Evolutionary conservation across 2,888 invertebrate species (phyloP).

Genomic region (Dasypogon diadema): DNA sequence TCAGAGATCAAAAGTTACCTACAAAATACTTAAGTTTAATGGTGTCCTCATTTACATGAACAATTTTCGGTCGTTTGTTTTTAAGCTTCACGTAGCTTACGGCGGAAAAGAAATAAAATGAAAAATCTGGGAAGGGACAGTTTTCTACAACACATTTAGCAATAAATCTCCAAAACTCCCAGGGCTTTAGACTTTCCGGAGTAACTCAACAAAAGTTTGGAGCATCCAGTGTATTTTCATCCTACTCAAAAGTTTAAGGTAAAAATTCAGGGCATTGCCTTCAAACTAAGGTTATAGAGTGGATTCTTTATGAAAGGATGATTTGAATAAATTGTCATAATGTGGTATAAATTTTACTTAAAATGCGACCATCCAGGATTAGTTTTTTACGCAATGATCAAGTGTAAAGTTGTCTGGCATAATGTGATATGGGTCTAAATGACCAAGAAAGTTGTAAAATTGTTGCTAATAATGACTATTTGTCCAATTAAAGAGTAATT

Average conservation of each 20-base stretch:
- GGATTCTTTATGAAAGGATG: constrained; percentile 9
- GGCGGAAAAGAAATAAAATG: constrained; percentile 4
- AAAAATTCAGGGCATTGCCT: constrained; percentile 3
- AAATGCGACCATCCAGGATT: no score
- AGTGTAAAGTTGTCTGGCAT: no score
- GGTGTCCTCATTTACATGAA: constrained; percentile 20
- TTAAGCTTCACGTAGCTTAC: constrained; percentile 5
- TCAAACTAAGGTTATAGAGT: constrained; percentile 17
- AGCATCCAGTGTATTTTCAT: neutral
- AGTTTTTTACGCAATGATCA: no score
- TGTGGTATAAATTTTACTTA: constrained; percentile 17
- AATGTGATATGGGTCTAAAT: no score
- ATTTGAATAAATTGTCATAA: constrained; percentile 27
- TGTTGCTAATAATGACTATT: no score
- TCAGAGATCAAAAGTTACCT: neutral
- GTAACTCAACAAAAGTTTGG: constrained; percentile 28
- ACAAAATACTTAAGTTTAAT: constrained; percentile 21
- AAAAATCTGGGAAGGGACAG: constrained; percentile 3
- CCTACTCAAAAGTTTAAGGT: constrained; percentile 16
- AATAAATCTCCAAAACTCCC: constrained; percentile 24
- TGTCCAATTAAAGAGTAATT: no score
- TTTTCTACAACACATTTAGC: constrained; percentile 11
- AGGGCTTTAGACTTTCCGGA: neutral
- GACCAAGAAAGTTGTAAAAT: no score
- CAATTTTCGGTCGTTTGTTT: constrained; percentile 24